Percentiles rank a stretch among this genome's conserved stretches.
These are phyloP conservation scores for Orthosia gothica DNA, from an alignment of 2,888 invertebrate genomes.

Conservation along the genomic window DNA sequence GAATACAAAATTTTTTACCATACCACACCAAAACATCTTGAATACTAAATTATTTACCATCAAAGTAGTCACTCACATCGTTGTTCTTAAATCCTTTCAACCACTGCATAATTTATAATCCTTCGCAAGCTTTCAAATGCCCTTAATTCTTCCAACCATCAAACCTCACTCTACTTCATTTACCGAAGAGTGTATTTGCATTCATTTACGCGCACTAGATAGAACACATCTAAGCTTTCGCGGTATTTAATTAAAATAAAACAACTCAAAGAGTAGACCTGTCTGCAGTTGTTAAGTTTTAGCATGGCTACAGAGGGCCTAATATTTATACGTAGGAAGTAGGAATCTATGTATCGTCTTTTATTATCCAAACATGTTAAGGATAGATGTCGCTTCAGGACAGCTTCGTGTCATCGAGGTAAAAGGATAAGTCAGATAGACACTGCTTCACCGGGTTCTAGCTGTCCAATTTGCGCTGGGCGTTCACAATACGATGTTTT, in stretches of 20 bases:
- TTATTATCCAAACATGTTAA: too few relatives aligned
- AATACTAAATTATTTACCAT: background rate
- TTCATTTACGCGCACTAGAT: slow-evolving; percentile 32
- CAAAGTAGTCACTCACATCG: background rate
- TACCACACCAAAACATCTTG: too few relatives aligned
- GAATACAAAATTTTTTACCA: too few relatives aligned
- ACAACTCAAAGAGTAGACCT: slow-evolving; percentile 14
- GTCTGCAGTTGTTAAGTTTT: background rate
- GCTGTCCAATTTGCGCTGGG: too few relatives aligned
- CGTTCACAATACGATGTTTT: too few relatives aligned
- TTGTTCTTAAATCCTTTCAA: slow-evolving; percentile 10
- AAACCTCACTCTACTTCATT: slow-evolving; percentile 24
- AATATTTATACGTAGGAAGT: too few relatives aligned
- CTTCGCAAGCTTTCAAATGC: slow-evolving; percentile 14
- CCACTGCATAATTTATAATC: slow-evolving; percentile 6
- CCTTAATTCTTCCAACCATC: slow-evolving; percentile 1
- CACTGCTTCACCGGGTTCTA: background rate
- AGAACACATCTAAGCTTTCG: slow-evolving; percentile 27
- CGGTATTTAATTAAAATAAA: slow-evolving; percentile 26
- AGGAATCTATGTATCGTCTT: too few relatives aligned
- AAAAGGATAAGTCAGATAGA: background rate
- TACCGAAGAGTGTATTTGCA: slow-evolving; percentile 44
- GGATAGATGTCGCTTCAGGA: too few relatives aligned
- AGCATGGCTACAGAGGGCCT: background rate
- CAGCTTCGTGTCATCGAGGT: too few relatives aligned